A percentile compares a stretch with the other conserved stretches of the same genome.
Conservation (phyloP, 2,797 vertebrate genomes). For the Rhinatrema bivittatum region DNA sequence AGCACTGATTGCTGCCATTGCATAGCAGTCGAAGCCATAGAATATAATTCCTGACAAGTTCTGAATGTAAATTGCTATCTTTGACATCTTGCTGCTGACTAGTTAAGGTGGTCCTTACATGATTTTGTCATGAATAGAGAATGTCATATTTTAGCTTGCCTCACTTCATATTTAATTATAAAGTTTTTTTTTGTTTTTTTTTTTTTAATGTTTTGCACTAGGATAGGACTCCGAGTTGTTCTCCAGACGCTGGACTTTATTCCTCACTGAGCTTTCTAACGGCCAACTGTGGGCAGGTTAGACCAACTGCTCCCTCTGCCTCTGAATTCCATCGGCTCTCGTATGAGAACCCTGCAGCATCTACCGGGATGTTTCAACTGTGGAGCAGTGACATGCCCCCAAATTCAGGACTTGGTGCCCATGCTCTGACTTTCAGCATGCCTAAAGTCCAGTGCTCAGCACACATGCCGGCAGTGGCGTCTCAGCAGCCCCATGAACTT, state of each 20-base stretch:
- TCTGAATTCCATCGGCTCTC: slow-evolving; percentile 60
- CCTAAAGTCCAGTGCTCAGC: slow-evolving; percentile 73
- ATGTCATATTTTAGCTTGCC: too few species aligned
- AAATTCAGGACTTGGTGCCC: slow-evolving; percentile 59
- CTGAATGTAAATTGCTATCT: too few species aligned
- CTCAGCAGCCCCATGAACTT: slow-evolving; percentile 64
- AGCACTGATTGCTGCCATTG: too few species aligned
- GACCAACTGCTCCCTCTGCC: slow-evolving; percentile 46
- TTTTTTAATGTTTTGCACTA: slow-evolving; percentile 30
- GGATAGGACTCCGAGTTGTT: slow-evolving; percentile 72
- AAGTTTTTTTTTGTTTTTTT: too few species aligned
- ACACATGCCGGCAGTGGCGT: slow-evolving; percentile 59
- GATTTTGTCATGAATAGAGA: too few species aligned
- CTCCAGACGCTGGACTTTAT: slow-evolving; percentile 61
- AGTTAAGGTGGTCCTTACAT: too few species aligned
- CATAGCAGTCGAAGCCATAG: too few species aligned
- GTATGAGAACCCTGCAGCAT: slow-evolving; percentile 56
- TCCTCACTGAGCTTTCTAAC: slow-evolving; percentile 62
- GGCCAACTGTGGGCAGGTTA: slow-evolving; percentile 68
- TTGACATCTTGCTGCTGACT: too few species aligned
- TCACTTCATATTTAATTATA: too few species aligned
- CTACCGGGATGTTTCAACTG: slow-evolving; percentile 75
- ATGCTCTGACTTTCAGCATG: slow-evolving; percentile 70
- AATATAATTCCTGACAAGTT: too few species aligned
- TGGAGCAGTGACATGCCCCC: slow-evolving; percentile 73